phyloP scores from a whole-genome alignment of 2,797 vertebrate genomes.

The Threskiornis aethiopicus region DNA sequence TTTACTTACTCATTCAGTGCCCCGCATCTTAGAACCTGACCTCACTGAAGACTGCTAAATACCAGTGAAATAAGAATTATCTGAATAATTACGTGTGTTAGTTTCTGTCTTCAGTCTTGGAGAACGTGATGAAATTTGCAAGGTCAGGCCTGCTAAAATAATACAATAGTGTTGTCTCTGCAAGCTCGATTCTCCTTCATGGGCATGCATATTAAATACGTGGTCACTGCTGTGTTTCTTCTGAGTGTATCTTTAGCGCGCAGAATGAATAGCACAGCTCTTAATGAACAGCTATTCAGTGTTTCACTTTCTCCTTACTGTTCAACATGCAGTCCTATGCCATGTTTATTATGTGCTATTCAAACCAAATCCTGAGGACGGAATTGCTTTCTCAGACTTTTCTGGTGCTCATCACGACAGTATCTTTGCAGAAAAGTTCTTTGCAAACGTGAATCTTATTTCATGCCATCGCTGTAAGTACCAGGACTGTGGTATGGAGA shows the following conservation, averaged over 20 bases:
- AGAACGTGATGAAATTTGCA: constrained; percentile 55
- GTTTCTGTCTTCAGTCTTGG: constrained; percentile 27
- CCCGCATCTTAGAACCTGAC: neutral
- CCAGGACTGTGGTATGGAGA: neutral
- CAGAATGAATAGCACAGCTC: constrained; percentile 33
- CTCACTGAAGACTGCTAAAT: neutral
- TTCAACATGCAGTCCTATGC: constrained; percentile 34
- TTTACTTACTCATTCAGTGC: neutral
- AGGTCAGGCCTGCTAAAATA: constrained; percentile 46
- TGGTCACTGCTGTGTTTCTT: constrained; percentile 51
- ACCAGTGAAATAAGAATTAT: neutral
- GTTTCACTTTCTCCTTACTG: constrained; percentile 60
- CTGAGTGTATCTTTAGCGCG: constrained; percentile 36
- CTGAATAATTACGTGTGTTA: neutral
- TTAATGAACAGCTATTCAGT: constrained; percentile 64
- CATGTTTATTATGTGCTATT: constrained; percentile 1
- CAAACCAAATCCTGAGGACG: neutral
- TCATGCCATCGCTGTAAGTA: neutral
- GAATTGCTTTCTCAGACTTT: constrained; percentile 29
- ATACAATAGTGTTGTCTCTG: constrained; percentile 34
- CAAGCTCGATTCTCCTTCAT: constrained; percentile 19
- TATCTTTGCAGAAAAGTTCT: neutral
- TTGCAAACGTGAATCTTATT: neutral
- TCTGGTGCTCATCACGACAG: neutral
- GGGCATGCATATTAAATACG: constrained; percentile 58